Base-by-base conservation (phyloP, 2,797 vertebrate species). In the Hoplostethus mediterraneus region DNA sequence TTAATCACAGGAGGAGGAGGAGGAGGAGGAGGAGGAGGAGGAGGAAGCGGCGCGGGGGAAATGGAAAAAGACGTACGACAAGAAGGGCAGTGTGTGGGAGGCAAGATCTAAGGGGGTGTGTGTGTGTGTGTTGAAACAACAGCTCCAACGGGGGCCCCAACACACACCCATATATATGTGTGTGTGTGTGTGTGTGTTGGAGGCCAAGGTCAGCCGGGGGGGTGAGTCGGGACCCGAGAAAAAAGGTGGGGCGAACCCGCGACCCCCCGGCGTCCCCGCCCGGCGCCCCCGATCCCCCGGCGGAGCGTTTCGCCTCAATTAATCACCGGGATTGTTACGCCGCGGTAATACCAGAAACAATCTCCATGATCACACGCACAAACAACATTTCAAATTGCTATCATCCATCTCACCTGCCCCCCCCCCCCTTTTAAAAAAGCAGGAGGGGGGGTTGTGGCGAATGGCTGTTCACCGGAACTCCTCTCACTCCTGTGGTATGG, bases 351-450 rank as follows among this genome's bases (percentile, higher is more conserved):
- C 89, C 77, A 86, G 92, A 92, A 93, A 93, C 92, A 92, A 92
- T 93, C 92, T 92, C 90, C 89, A 93, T 93, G 92, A 93, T 93
- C 91, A 92, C 91, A 92, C 90, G 84, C 92, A 90, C 90, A 93
- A 92, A 93, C 91, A 93, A 92, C 92, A 92, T 90, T 85, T 92
- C 90, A 93, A 93, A 93, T 93, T 92, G 92, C 90, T 93, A 92
- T 93, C 92, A 93, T 93, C 92, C 91, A 92, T 92, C 92, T 92
- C 88, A 92, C 90, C 92, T 91, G 90, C 90, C 86, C 89, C 77
- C 7, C n/a, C n/a, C n/a, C n/a, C n/a, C n/a, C n/a, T n/a, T n/a
- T 82, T 81, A 89, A 81, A 82, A 76, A 81, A 85, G 10, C 63
- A 63, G 49, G 21, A 11, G 54, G 59, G 49, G 57, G 42, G 16